phyloP scores from a whole-genome alignment of 1,140 invertebrate species.

The Heterodera schachtii region DNA sequence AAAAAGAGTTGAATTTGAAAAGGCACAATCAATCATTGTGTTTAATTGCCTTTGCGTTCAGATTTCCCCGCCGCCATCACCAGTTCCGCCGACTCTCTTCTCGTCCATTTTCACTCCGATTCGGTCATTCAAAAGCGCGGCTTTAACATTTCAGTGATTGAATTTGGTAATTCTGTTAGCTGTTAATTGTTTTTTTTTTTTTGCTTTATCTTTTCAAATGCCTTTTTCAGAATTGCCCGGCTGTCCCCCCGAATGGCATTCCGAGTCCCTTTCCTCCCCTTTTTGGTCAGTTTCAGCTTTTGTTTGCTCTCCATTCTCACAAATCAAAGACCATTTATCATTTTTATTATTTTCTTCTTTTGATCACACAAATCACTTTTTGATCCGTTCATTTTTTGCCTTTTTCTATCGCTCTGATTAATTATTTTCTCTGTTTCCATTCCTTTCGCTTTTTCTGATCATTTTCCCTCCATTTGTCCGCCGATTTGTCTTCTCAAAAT shows the following conservation, averaged over 20 bases:
- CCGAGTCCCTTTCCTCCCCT: slow-evolving; percentile 15
- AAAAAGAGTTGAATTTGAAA: too few species aligned
- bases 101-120: slow-evolving; percentile 53
- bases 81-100: slow-evolving; percentile 38
- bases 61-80: slow-evolving; percentile 38
- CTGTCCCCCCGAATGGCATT: slow-evolving; percentile 47
- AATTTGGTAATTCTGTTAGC: slow-evolving; percentile 35
- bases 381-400: too few species aligned
- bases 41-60: neutral
- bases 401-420: too few species aligned
- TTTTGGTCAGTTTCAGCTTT: slow-evolving; percentile 5
- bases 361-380: neutral
- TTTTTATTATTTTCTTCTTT: neutral
- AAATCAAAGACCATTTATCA: neutral
- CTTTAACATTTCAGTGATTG: slow-evolving; percentile 48
- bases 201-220: neutral
- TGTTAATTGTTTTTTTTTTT: neutral
- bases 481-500: neutral
- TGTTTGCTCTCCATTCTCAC: too few species aligned
- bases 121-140: slow-evolving; percentile 46
- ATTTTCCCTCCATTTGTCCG: neutral
- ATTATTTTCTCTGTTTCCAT: too few species aligned
- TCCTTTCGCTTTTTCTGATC: neutral
- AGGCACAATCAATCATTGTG: too few species aligned
- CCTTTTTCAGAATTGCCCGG: slow-evolving; percentile 40